These are phyloP conservation scores for Decapterus maruadsi DNA, from an alignment of 2,797 vertebrate genomes.

Conservation along the genomic window DNA sequence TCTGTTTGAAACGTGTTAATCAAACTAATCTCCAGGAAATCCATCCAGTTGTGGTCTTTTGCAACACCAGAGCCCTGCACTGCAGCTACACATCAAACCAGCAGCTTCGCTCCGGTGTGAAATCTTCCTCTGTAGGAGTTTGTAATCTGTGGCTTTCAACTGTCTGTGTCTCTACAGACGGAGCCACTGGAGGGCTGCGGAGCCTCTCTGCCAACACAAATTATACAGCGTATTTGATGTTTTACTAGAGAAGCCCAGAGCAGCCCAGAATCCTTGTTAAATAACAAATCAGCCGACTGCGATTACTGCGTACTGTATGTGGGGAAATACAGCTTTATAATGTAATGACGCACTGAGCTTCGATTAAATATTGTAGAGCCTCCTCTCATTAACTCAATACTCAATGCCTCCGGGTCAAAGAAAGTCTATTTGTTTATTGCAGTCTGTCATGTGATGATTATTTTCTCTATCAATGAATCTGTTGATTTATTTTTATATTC, in stretches of 20 bases:
- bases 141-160: background rate
- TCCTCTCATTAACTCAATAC: background rate
- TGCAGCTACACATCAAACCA: background rate
- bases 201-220: background rate
- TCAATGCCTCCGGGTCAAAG: background rate
- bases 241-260: conserved; percentile 1
- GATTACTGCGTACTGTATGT: background rate
- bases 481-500: background rate
- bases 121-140: background rate
- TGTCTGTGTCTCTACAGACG: background rate
- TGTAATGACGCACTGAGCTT: background rate
- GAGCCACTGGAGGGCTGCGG: background rate
- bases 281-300: background rate
- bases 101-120: background rate
- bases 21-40: no score
- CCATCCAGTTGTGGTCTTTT: no score
- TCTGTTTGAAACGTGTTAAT: no score
- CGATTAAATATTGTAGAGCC: background rate
- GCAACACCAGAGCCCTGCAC: background rate
- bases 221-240: conserved; percentile 23
- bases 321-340: background rate
- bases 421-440: background rate
- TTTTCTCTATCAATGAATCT: background rate
- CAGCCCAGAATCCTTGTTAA: background rate
- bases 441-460: background rate